These are phyloP conservation scores for Pygoscelis antarcticus DNA, from an alignment of 2,113 vertebrate genomes.

Conservation along the genomic window DNA sequence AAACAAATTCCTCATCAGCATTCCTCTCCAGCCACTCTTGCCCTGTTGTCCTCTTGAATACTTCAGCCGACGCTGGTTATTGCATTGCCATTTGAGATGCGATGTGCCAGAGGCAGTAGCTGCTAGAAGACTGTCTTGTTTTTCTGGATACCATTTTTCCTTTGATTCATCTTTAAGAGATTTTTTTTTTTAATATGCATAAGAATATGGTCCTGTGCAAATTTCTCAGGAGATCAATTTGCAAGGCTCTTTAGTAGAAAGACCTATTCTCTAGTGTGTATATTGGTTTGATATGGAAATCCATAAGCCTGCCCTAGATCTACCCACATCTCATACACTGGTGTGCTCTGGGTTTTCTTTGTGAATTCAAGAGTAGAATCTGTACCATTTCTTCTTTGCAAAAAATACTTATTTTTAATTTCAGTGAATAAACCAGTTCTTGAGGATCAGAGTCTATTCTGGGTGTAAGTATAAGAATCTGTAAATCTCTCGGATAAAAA, in stretches of 20 bases:
- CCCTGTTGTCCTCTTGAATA: not conserved
- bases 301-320: slow-evolving; percentile 48
- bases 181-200: not conserved
- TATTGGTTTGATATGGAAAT: slow-evolving; percentile 75
- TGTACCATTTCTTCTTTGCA: not conserved
- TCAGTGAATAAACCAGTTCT: not conserved
- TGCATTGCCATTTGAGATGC: not conserved
- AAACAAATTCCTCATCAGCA: not conserved
- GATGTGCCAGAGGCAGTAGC: slow-evolving; percentile 25
- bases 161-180: slow-evolving; percentile 61
- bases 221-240: slow-evolving; percentile 75
- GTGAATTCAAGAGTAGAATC: slow-evolving; percentile 16
- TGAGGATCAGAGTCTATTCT: not conserved
- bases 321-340: not conserved
- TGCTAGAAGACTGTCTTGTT: slow-evolving; percentile 19
- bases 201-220: slow-evolving; percentile 51
- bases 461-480: not conserved
- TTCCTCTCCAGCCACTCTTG: not conserved
- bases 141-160: slow-evolving; percentile 38
- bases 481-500: slow-evolving; percentile 30
- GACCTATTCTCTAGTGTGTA: slow-evolving; percentile 60
- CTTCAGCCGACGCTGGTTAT: not conserved
- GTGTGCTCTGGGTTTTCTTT: slow-evolving; percentile 13
- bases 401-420: slow-evolving; percentile 25
- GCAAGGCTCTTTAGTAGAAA: slow-evolving; percentile 62